phyloP scores from a whole-genome alignment of 2,888 invertebrate species.

The Lymantria monacha region DNA sequence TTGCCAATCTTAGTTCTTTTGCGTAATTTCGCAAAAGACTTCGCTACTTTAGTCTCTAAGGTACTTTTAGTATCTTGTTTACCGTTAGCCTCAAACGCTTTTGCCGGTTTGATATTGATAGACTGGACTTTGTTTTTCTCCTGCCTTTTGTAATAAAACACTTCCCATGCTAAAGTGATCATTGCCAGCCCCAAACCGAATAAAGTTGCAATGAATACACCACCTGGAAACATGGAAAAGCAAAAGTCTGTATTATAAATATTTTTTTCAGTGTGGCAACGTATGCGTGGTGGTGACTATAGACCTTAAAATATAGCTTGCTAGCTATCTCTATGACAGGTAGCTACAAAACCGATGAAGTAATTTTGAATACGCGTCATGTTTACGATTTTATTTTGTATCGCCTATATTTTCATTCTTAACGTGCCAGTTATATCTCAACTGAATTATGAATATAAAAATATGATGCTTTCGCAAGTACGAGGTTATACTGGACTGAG shows the following conservation, averaged over 20 bases:
- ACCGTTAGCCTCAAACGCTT: conserved; percentile 39
- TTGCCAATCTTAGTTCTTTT: conserved; percentile 27
- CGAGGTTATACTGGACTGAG: too few species aligned
- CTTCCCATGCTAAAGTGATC: conserved; percentile 91
- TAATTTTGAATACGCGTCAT: too few species aligned
- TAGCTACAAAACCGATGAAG: too few species aligned
- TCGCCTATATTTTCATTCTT: too few species aligned
- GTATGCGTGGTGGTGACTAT: too few species aligned
- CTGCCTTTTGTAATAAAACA: conserved; percentile 87
- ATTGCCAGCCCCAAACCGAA: conserved; percentile 93
- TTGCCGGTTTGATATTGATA: conserved; percentile 43
- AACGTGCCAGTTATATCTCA: too few species aligned
- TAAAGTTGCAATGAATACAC: conserved; percentile 94
- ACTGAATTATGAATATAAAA: too few species aligned
- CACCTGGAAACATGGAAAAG: conserved; percentile 79
- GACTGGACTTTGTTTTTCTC: conserved; percentile 60
- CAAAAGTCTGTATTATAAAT: background rate
- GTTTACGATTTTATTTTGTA: too few species aligned
- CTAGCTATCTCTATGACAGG: too few species aligned
- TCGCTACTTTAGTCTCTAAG: conserved; percentile 32
- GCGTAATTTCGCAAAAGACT: conserved; percentile 29
- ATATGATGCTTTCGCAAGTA: too few species aligned
- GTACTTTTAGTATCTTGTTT: conserved; percentile 37
- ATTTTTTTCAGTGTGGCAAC: too few species aligned
- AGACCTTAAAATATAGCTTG: too few species aligned